These are phyloP conservation scores for Porites divaricata DNA, from an alignment of 92 coral and sea anemone genomes.

Conservation along the genomic window DNA sequence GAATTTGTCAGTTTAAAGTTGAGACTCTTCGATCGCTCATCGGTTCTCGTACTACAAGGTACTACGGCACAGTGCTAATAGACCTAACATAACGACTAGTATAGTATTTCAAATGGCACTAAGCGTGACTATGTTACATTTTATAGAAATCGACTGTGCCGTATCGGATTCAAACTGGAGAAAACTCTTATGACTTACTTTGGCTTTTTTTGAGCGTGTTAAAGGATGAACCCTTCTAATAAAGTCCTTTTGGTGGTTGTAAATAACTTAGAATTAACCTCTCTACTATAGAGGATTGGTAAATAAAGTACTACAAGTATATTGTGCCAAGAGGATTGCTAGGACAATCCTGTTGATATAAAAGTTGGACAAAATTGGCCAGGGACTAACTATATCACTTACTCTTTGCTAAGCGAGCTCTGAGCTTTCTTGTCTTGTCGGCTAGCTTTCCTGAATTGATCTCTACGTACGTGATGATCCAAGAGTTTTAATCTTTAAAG, in stretches of 20 bases:
- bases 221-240: background rate
- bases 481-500: conserved; percentile 1
- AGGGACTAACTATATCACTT: background rate
- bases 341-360: too few species aligned
- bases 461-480: conserved; percentile 5
- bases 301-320: background rate
- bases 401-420: background rate
- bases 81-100: too few species aligned
- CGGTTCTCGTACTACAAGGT: too few species aligned
- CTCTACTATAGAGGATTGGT: background rate
- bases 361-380: background rate
- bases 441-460: background rate
- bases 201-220: background rate
- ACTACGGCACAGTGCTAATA: too few species aligned
- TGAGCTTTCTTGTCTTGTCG: background rate
- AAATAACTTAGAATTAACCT: background rate
- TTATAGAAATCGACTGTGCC: too few species aligned
- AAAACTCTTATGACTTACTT: too few species aligned
- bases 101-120: too few species aligned
- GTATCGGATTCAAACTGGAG: background rate
- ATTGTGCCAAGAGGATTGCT: background rate
- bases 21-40: background rate
- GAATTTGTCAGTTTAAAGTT: conserved; percentile 34
- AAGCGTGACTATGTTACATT: too few species aligned
- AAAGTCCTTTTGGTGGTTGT: background rate